Base-by-base conservation (phyloP, 2,797 vertebrate genomes). In the Poecile montanus region DNA sequence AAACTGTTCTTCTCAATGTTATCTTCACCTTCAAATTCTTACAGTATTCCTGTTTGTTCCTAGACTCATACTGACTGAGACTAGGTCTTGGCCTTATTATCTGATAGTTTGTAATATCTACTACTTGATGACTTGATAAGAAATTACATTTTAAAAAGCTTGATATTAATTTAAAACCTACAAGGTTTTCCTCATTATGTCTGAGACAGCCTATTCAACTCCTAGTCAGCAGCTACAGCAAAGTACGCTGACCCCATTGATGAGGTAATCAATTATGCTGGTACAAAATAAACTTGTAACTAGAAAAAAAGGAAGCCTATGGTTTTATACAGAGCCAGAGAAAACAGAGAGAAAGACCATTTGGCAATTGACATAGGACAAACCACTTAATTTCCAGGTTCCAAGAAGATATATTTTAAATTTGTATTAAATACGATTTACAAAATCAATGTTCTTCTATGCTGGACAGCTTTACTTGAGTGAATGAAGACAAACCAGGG, bases 251-350 rank as follows among this genome's bases (percentile, higher is more conserved):
- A 96, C 94, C 94, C 83, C 88, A 93, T 26, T 96, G 96, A 94
- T 94, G 94, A 96, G 75, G 85, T 94, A 97, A 97, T 97, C 94
- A 96, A 89, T 97, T 96, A 94, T 77, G 74, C 77, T 87, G 65
- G 54, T 89, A 92, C 77, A 94, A 87, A 96, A 96, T 88, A 97
- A 96, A 96, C 77, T 67, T 7, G 17, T 45, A 91, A 71, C 76
- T 53, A 54, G 44, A 90, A 88, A 73, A 85, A 92, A 85, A 92
- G 61, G 51, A 80, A 94, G 51, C 57, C 80, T 79, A 90, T 56
- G 81, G 36, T 68, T 90, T 93, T 68, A 54, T 16, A 75, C 6
- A 74, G 67, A 87, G 80, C 42, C 67, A 95, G 83, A 84, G 34
- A 81, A 96, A 94, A 61, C 61, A 47, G 25, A 66, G 70, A 92